A percentile compares a stretch with the other conserved stretches of the same genome.
Conservation (phyloP, 2,113 vertebrate species). For the Calyptomena viridis region DNA sequence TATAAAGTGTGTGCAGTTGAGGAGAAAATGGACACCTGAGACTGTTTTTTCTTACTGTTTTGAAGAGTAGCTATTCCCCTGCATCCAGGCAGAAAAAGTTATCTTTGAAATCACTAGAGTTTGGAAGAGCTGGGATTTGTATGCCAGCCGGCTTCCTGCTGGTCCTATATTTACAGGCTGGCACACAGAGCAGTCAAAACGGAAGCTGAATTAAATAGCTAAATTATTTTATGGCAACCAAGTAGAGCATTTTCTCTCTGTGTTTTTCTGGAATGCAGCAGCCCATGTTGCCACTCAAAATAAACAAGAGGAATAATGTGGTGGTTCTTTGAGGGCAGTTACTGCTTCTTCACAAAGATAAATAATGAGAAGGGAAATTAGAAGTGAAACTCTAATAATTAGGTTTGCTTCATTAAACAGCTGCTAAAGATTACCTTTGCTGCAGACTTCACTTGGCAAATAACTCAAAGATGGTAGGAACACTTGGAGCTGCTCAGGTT, state of each 20-base stretch:
- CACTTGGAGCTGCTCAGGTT: not conserved
- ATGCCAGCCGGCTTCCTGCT: not conserved
- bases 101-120: not conserved
- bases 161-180: not conserved
- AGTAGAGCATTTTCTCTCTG: not conserved
- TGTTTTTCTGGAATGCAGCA: not conserved
- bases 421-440: conserved; percentile 5
- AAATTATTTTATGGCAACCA: not conserved
- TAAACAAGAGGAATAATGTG: not conserved
- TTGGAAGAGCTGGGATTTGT: not conserved
- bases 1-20: not conserved
- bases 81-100: not conserved
- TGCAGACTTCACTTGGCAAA: not conserved
- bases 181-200: not conserved
- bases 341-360: conserved; percentile 1
- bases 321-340: not conserved
- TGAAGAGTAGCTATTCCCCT: not conserved
- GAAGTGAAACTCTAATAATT: conserved; percentile 10
- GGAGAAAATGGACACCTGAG: not conserved
- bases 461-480: not conserved
- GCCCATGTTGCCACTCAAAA: not conserved
- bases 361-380: conserved; percentile 29
- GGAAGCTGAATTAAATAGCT: not conserved
- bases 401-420: conserved; percentile 15
- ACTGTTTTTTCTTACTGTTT: not conserved